Conservation (phyloP, 2,888 invertebrate species). For the Oxyteleia sp. region DNA sequence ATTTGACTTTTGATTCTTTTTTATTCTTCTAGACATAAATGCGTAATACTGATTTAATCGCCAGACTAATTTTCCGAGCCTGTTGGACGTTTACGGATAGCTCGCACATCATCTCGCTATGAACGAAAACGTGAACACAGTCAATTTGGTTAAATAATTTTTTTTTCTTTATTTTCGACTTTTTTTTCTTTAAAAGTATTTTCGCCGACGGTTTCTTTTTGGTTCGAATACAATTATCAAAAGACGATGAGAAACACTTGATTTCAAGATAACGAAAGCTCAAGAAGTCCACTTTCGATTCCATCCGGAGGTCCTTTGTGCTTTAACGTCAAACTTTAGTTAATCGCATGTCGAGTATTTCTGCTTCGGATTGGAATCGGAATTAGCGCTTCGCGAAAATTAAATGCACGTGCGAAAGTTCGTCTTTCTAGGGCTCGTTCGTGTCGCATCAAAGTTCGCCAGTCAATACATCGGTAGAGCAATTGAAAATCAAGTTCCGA, state of each 20-base stretch:
- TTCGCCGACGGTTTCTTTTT: slow-evolving; percentile 3
- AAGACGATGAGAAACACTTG: slow-evolving; percentile 16
- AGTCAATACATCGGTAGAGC: not conserved
- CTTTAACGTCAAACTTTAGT: slow-evolving; percentile 20
- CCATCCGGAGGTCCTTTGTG: slow-evolving; percentile 12
- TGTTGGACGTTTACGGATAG: slow-evolving; percentile 63
- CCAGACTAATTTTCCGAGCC: slow-evolving; percentile 78
- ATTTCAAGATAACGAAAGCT: slow-evolving; percentile 55
- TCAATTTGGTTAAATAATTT: slow-evolving; percentile 13
- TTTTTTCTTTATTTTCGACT: not conserved
- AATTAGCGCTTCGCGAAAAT: slow-evolving; percentile 36
- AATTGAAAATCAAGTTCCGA: not conserved
- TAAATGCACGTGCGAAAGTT: slow-evolving; percentile 46
- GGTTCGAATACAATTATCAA: slow-evolving; percentile 18
- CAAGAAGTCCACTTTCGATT: slow-evolving; percentile 34
- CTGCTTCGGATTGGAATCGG: slow-evolving; percentile 17
- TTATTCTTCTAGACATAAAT: slow-evolving; percentile 75
- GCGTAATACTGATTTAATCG: slow-evolving; percentile 84
- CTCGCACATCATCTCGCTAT: slow-evolving; percentile 26
- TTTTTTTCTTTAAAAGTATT: slow-evolving; percentile 12
- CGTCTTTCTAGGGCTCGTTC: slow-evolving; percentile 17
- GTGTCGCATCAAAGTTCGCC: slow-evolving; percentile 5
- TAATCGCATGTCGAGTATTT: slow-evolving; percentile 37
- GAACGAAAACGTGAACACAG: slow-evolving; percentile 39
- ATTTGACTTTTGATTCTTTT: slow-evolving; percentile 80